These are phyloP conservation scores for Syritta pipiens DNA, from an alignment of 2,888 invertebrate genomes.

Conservation along the genomic window DNA sequence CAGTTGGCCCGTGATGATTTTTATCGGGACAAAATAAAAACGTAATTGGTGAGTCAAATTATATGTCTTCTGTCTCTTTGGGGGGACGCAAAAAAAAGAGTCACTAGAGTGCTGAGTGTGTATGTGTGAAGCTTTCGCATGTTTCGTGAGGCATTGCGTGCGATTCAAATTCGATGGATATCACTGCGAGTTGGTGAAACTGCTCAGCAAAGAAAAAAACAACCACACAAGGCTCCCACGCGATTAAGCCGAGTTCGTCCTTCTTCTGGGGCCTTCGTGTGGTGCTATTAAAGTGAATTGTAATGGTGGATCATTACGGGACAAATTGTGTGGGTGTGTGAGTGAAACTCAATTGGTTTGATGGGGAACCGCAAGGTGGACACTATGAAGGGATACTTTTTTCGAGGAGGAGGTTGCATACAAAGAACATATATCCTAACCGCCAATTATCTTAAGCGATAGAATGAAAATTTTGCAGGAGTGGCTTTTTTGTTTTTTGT, in stretches of 20 bases:
- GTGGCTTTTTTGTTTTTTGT: too few species aligned
- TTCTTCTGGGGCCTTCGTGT: slow-evolving; percentile 54
- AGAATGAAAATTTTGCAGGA: too few species aligned
- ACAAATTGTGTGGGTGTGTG: neutral
- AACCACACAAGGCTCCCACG: slow-evolving; percentile 52
- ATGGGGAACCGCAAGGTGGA: slow-evolving; percentile 42
- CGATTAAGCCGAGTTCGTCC: slow-evolving; percentile 66
- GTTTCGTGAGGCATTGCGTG: slow-evolving; percentile 60
- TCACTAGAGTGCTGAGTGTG: neutral
- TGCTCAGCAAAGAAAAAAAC: slow-evolving; percentile 1
- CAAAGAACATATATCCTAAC: too few species aligned
- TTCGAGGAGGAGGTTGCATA: too few species aligned
- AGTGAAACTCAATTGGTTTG: slow-evolving; percentile 43
- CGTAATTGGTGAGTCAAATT: slow-evolving; percentile 64
- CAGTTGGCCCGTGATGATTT: slow-evolving; percentile 46
- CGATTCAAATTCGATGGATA: slow-evolving; percentile 62
- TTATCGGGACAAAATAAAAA: slow-evolving; percentile 46
- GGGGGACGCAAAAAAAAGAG: slow-evolving; percentile 21
- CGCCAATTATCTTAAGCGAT: too few species aligned
- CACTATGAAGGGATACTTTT: neutral
- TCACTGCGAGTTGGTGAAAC: slow-evolving; percentile 48
- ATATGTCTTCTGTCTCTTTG: slow-evolving; percentile 56
- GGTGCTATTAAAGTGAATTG: slow-evolving; percentile 64
- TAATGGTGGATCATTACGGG: slow-evolving; percentile 60
- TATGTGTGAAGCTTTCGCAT: slow-evolving; percentile 44